A percentile compares a stretch with the other conserved stretches of the same genome.
phyloP scores from a whole-genome alignment of 2,113 vertebrate species.

The Himantopus leucocephalus region DNA sequence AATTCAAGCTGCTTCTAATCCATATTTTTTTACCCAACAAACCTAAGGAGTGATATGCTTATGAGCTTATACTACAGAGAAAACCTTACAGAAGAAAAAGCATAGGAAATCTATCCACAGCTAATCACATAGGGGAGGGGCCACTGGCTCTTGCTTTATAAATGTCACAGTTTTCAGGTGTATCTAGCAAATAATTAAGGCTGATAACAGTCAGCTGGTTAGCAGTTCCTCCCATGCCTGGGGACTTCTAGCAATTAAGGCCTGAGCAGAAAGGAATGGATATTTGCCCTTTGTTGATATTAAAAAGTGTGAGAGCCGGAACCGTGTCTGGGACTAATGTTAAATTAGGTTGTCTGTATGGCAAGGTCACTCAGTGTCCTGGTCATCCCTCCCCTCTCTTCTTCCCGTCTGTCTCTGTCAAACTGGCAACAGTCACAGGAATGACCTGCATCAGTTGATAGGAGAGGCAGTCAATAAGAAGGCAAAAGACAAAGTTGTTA shows the following conservation, averaged over 20 bases:
- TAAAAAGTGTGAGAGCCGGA: background rate
- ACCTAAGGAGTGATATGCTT: background rate
- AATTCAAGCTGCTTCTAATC: background rate
- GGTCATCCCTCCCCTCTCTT: background rate
- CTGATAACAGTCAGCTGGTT: background rate
- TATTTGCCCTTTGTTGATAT: background rate
- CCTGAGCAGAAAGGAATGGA: background rate
- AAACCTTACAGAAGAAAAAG: background rate
- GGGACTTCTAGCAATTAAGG: background rate
- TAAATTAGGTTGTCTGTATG: background rate
- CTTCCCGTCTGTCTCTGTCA: background rate
- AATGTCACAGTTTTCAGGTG: background rate
- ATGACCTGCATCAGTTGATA: background rate
- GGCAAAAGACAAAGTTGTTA: background rate
- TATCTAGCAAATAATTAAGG: background rate
- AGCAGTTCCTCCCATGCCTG: background rate
- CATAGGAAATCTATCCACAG: background rate
- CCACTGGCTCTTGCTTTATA: background rate
- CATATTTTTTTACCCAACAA: background rate
- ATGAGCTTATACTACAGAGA: background rate
- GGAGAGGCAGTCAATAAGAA: background rate
- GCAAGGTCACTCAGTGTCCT: background rate
- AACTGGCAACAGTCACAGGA: background rate
- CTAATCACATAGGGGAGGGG: background rate
- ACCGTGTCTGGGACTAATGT: background rate